Evolutionary conservation across 2,888 invertebrate genomes (phyloP), one percentile per base, ranked within the genome.

Genomic region (Dynastes hyllus): DNA sequence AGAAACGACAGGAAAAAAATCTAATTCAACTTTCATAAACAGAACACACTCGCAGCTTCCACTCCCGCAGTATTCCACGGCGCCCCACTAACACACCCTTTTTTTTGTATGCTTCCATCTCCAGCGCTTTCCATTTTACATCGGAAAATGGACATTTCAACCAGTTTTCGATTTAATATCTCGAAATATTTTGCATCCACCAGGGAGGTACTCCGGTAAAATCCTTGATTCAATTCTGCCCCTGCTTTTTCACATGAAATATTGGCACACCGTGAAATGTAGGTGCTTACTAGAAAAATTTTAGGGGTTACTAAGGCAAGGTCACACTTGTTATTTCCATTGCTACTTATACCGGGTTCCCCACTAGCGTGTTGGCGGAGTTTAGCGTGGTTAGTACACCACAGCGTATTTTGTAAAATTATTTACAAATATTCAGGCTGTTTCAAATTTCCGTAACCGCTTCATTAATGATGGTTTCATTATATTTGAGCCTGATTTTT

Each of bases 161-260:
- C 71, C 32, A 37, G 55, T 71, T 71, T 71, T 73, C 58, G 58
- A 73, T 73, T 73, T 58, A 37, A 73, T 73, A 73, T 40, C 58
- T 16, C 40, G 73, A 73, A 71, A 73, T 73, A 73, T 73, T 58
- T 73, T 73, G 55, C 73, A 58, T 73, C 27, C 51, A 51, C 22
- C 16, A 9, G 11, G 13, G 66, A 65, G 66, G 5, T 40, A 27
- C 51, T 69, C 29, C 51, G 51, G 13, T 51, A 29, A 51, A 69
- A 69, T 27, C 51, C 51, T 11, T 51, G 69, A 69, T 69, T 51
- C 51, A 50, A 51, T 69, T 69, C 50, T 51, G 50, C 8, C n/a
- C 50, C 69, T 63, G 32, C 63, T 63, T 63, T 58, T 51, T 50
- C 69, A 29, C 51, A 13, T 29, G 27, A 51, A 69, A 27, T 51